Base-by-base conservation (phyloP, 2,888 invertebrate species). In the Lypha dubia region DNA sequence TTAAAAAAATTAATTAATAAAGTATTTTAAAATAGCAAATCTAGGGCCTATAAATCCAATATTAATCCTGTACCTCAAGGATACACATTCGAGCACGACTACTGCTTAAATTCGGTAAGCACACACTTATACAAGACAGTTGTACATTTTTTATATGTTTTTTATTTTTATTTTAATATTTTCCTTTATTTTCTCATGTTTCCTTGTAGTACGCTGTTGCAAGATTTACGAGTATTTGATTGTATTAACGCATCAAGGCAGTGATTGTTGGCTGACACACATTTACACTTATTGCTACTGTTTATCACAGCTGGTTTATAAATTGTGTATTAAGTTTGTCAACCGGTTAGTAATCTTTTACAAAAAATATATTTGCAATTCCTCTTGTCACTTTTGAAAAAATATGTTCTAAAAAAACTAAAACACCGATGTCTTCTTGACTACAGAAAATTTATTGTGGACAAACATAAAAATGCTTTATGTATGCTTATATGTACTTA, bases 261-360 rank as follows among this genome's bases (percentile, higher is more conserved):
- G 68, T 77, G 80, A 84, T 84, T 84, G 84, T 84, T 77, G 49
- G 5, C 49, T 77, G 81, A 56, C 67, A 74, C 53, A 60, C 62
- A 6, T 13, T 76, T 75, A 60, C 74, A 79, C 67, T 65, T 73
- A 58, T 73, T 68, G 38, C 73, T 74, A 62, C 68, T 62, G 46
- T 51, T 13, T 22, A 4, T 24, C 7, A 22, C 3, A 6, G 6
- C 8, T 3, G 1, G 15, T 1, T 15, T 6, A 28, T n/a, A 15
- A 15, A 0, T 20, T 49, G 9, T 1, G 11, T 49, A 49, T 9
- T 38, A 13, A 38, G 11, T 38, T 38, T 38, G 4, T 28, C 28
- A 28, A 4, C 28, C 28, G 28, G 28, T 28, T 28, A 28, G 28
- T 28, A n/a, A n/a, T n/a, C 3, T 28, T 28, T 28, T 28, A 2